Base-by-base conservation (phyloP, 2,888 invertebrate genomes). In the Nezara viridula region DNA sequence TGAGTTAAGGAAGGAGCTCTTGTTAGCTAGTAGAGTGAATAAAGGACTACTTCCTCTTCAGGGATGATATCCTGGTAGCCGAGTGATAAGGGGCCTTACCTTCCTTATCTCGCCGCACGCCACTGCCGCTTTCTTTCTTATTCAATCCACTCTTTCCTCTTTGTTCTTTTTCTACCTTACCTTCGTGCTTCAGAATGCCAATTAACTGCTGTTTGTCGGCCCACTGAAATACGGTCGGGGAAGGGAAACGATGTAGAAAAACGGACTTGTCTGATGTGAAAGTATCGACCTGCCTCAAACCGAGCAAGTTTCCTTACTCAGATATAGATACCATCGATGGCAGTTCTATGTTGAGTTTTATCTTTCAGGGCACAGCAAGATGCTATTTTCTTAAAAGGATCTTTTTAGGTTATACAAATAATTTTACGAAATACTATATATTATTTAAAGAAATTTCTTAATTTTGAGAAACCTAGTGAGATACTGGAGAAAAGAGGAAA, bases 151-250 rank as follows among this genome's bases (percentile, higher is more conserved):
- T 73, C 66, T 73, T 73, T 73, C 19, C 66, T 73, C 37, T 37
- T 73, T 73, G 32, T 73, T 73, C 66, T 73, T 37, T 73, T 32
- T 73, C 66, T 73, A 37, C 37, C 27, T 73, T 3, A 19, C 37
- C 19, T 73, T 19, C 66, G 32, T 73, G 66, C 37, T 37, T 73
- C 66, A 1, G 66, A 73, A 73, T 73, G 66, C 66, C 66, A 73
- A 73, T 73, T 73, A 73, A 73, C 66, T 37, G 19, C 66, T 21
- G 66, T 73, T 73, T 73, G 66, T 73, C 66, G 66, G 66, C 6
- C 66, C 21, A 73, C 32, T 73, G 66, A 73, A 73, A 73, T 73
- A 73, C 66, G 66, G 27, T 14, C 60, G n/a, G 27, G 5, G 27
- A 60, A 60, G 27, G 60, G 60, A 60, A 60, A 60, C 60, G 37